Evolutionary conservation across 1,140 invertebrate genomes (phyloP), one percentile per base, ranked within the genome.

Genomic region (Melitaea cinxia): DNA sequence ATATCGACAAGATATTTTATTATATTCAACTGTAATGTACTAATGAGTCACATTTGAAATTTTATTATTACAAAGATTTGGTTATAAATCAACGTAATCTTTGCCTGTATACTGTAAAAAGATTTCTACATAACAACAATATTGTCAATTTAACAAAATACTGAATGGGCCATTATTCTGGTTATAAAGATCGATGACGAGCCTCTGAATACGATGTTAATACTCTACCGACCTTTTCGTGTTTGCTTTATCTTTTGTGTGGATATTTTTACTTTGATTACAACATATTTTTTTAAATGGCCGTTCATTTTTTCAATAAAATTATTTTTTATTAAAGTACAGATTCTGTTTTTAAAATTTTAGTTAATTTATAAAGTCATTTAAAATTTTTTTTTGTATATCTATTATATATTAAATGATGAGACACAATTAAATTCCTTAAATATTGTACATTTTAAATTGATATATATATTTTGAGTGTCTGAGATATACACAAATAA

Each of bases 101-200:
- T 42, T 15, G 12, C 3, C 15, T 15, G 14, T 39, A 39, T 15
- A 15, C 23, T 28, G 15, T 19, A 56, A 17, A 64, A 33, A 35
- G 26, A 49, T 58, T 52, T 17, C 52, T 59, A 53, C 50, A 57
- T 42, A 42, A 64, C 21, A 66, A 49, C 60, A 68, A 64, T 64
- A 54, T 61, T 65, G 53, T 65, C 63, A 66, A 70, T 66, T 65
- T 60, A 63, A 49, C 61, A 50, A 60, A 65, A 61, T 61, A 55
- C 52, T 65, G 24, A 65, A 65, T 61, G 19, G 63, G 24, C 63
- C 30, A 61, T 66, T 70, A 70, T 62, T 39, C 23, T 17, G 30
- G 7, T 9, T 60, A 37, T 28, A 37, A 21, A 61, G 50, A 54
- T 49, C 35, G 21, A 54, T 45, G 56, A 54, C 64, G 26, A 50